phyloP scores from a whole-genome alignment of 2,797 vertebrate species.

The Masticophis lateralis region DNA sequence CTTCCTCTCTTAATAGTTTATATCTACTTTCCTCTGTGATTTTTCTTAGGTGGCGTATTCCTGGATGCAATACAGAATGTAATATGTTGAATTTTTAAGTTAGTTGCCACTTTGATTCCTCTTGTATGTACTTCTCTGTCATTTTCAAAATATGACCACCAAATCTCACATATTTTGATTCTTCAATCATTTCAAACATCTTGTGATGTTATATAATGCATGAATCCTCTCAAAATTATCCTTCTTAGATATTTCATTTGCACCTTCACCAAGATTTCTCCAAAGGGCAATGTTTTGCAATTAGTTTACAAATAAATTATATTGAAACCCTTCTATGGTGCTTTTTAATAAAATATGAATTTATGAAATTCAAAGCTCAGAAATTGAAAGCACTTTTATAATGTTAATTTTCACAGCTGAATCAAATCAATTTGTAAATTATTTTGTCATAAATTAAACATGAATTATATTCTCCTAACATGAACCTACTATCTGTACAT shows the following conservation, averaged over 20 bases:
- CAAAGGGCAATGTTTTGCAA: background rate
- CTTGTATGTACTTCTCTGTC: background rate
- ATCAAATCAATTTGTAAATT: background rate
- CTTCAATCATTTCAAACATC: background rate
- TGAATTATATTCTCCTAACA: background rate
- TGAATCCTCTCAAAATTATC: background rate
- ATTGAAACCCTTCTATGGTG: background rate
- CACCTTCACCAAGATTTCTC: background rate
- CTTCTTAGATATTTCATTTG: background rate
- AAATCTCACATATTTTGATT: background rate
- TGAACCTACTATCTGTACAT: background rate
- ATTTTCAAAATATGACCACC: background rate
- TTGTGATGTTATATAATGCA: background rate
- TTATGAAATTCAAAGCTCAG: background rate
- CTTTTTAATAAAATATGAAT: background rate
- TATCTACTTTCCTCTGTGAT: background rate
- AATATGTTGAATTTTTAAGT: background rate
- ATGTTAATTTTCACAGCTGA: background rate
- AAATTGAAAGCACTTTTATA: background rate
- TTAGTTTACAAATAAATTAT: background rate
- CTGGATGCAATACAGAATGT: background rate
- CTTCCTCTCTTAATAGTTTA: background rate
- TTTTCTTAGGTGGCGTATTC: background rate
- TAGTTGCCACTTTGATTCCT: background rate
- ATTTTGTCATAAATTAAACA: background rate